Percentiles rank a stretch among this genome's conserved stretches.
Evolutionary conservation across 2,888 invertebrate genomes (phyloP).

Genomic region (Polylopha cassiicola): DNA sequence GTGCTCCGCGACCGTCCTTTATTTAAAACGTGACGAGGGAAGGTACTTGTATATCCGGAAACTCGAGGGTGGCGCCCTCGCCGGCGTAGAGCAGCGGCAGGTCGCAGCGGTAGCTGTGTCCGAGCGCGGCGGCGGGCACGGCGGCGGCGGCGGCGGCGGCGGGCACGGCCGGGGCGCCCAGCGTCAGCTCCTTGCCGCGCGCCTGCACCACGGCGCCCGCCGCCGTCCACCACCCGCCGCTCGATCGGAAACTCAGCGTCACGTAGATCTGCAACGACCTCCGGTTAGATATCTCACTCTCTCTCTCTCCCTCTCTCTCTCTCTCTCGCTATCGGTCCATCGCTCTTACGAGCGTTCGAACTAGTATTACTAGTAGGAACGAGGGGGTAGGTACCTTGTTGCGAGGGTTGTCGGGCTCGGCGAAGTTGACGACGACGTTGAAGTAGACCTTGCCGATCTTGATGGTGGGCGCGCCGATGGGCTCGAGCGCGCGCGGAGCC

Average conservation of each 20-base stretch:
- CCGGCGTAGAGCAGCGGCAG: conserved; percentile 67
- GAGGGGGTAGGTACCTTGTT: conserved; percentile 43
- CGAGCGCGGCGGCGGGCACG: conserved; percentile 70
- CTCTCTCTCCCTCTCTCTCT: too few relatives aligned
- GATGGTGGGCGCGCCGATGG: conserved; percentile 62
- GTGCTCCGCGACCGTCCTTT: background rate
- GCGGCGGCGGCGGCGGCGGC: conserved; percentile 54
- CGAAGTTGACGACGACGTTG: conserved; percentile 62
- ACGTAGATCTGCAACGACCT: conserved; percentile 59
- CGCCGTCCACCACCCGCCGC: conserved; percentile 73
- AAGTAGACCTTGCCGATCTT: conserved; percentile 62
- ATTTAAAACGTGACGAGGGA: background rate
- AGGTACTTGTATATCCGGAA: conserved; percentile 72
- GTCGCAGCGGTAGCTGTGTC: conserved; percentile 76
- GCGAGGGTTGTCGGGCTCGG: conserved; percentile 51
- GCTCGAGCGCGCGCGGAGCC: conserved; percentile 42
- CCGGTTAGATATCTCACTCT: too few relatives aligned
- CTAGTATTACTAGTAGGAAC: background rate
- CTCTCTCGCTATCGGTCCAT: too few relatives aligned
- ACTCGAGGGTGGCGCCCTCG: conserved; percentile 61
- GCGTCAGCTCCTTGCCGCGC: conserved; percentile 51
- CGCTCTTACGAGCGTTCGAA: background rate
- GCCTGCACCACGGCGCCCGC: conserved; percentile 76
- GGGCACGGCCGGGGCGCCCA: conserved; percentile 55
- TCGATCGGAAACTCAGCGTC: conserved; percentile 75